Conservation (phyloP, 2,113 vertebrate species). For the Cathartes aura region DNA sequence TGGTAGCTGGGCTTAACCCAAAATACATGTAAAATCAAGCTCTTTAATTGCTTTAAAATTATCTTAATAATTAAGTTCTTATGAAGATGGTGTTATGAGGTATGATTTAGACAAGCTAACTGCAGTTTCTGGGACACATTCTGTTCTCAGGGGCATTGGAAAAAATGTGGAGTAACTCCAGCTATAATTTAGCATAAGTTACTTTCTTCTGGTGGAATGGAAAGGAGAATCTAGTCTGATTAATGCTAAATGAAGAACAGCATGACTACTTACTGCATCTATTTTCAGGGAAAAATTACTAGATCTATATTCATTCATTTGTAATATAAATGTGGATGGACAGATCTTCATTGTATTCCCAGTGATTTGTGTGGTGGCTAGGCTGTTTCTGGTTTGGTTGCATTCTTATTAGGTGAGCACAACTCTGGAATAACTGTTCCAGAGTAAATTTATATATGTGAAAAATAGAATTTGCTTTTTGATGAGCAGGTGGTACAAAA, state of each 20-base stretch:
- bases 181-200: neutral
- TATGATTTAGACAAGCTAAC: neutral
- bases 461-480: neutral
- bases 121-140: neutral
- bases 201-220: neutral
- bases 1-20: neutral
- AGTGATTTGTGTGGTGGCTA: neutral
- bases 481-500: neutral
- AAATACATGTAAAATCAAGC: neutral
- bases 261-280: neutral
- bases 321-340: neutral
- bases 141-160: neutral
- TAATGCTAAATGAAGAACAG: neutral
- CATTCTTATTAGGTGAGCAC: neutral
- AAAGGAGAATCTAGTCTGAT: neutral
- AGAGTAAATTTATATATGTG: neutral
- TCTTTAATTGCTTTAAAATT: neutral
- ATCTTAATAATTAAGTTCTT: neutral
- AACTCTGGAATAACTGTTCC: neutral
- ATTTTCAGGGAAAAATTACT: constrained; percentile 11
- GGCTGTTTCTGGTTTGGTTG: neutral
- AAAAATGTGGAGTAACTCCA: neutral
- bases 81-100: neutral
- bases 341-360: neutral
- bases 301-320: neutral